A percentile compares a stretch with the other conserved stretches of the same genome.
Conservation (phyloP, 2,797 vertebrate species). For the Acanthiza pusilla region DNA sequence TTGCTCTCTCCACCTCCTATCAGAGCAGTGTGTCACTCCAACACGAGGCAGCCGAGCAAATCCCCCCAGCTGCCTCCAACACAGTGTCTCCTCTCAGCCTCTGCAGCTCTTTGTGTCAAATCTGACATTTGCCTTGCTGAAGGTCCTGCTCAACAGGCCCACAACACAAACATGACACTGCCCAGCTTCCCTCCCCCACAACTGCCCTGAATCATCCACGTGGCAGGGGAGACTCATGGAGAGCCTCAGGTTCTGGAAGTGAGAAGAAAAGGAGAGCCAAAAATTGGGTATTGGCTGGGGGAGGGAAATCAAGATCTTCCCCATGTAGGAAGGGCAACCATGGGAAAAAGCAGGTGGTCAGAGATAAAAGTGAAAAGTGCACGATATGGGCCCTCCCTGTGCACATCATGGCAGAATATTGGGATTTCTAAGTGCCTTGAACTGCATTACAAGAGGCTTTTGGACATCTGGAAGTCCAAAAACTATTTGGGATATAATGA, state of each 20-base stretch:
- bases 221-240: neutral
- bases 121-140: neutral
- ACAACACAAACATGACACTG: neutral
- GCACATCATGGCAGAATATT: neutral
- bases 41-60: neutral
- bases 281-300: neutral
- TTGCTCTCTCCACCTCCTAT: conserved; percentile 25
- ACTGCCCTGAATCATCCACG: neutral
- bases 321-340: neutral
- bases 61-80: neutral
- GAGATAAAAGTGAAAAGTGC: neutral
- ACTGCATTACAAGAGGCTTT: neutral
- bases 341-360: neutral
- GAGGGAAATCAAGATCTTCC: neutral
- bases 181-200: neutral
- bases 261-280: neutral
- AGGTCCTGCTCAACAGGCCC: conserved; percentile 9
- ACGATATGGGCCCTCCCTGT: accelerated
- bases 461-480: neutral
- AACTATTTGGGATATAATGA: neutral
- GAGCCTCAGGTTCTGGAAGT: neutral
- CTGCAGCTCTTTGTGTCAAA: neutral
- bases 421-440: neutral
- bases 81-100: neutral
- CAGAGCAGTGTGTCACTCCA: neutral